phyloP scores from a whole-genome alignment of 2,797 vertebrate species.

The Hapalemur alaotrensis region DNA sequence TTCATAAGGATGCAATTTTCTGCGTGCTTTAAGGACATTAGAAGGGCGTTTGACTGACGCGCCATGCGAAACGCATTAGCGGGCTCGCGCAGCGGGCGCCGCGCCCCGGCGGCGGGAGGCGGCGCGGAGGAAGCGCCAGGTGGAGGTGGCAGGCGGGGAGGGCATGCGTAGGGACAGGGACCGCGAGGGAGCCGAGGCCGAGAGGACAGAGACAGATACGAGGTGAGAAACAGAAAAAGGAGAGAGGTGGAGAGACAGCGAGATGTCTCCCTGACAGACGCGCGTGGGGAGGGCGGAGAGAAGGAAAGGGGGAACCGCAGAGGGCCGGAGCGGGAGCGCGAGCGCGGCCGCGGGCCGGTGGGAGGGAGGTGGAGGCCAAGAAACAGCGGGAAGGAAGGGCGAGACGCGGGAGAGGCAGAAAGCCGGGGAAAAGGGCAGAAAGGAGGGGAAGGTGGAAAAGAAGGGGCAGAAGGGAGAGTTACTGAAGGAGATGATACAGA shows the following conservation, averaged over 20 bases:
- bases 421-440: neutral
- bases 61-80: slow-evolving; percentile 77
- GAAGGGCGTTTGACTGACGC: slow-evolving; percentile 75
- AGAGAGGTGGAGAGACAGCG: neutral
- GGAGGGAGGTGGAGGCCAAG: neutral
- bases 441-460: neutral
- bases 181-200: neutral
- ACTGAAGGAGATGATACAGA: neutral
- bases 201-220: neutral
- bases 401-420: neutral
- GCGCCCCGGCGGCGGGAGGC: neutral
- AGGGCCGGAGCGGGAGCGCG: neutral
- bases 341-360: no score
- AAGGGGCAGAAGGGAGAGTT: neutral
- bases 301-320: no score
- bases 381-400: no score
- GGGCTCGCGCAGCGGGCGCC: neutral
- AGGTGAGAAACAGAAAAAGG: neutral
- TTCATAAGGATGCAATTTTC: slow-evolving; percentile 82
- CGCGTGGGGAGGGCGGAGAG: neutral
- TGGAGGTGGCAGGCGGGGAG: neutral
- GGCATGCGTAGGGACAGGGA: neutral
- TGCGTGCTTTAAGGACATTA: slow-evolving; percentile 80
- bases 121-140: slow-evolving; percentile 29
- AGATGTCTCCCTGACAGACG: neutral